Percentiles rank a stretch among this genome's conserved stretches.
These are phyloP conservation scores for Aricia artaxerxes DNA, from an alignment of 2,888 invertebrate species.

Conservation along the genomic window DNA sequence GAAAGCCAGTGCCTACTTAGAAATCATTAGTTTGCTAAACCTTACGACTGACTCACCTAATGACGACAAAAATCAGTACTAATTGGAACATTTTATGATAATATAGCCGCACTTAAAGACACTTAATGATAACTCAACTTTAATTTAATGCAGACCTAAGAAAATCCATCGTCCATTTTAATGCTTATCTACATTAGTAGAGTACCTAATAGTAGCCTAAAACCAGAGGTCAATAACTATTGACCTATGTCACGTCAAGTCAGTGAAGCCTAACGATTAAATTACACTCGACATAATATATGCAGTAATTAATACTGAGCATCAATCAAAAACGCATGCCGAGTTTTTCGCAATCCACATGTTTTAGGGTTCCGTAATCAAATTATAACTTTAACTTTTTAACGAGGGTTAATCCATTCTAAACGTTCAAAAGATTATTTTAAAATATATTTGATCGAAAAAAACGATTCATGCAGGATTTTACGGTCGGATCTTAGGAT, in stretches of 20 bases:
- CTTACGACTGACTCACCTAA: background rate
- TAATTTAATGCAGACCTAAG: too few relatives aligned
- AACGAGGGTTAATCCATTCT: too few relatives aligned
- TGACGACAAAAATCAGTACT: too few relatives aligned
- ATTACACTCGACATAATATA: constrained; percentile 12
- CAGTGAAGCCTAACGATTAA: constrained; percentile 17
- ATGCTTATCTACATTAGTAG: background rate
- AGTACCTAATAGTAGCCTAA: background rate
- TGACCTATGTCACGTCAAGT: background rate
- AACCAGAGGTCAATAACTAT: background rate
- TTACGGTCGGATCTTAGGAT: too few relatives aligned
- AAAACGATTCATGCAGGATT: too few relatives aligned
- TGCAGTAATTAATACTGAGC: constrained; percentile 17
- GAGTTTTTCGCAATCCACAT: constrained; percentile 1
- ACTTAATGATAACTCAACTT: too few relatives aligned
- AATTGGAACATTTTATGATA: background rate
- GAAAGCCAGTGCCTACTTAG: background rate
- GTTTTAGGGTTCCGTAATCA: background rate
- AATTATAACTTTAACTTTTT: too few relatives aligned
- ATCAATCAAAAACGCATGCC: constrained; percentile 5
- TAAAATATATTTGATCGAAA: too few relatives aligned
- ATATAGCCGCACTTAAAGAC: too few relatives aligned
- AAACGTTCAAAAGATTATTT: too few relatives aligned
- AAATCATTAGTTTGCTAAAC: background rate
- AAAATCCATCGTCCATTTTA: background rate